These are phyloP conservation scores for Pasiphila rectangulata DNA, from an alignment of 2,888 invertebrate genomes.

Conservation along the genomic window DNA sequence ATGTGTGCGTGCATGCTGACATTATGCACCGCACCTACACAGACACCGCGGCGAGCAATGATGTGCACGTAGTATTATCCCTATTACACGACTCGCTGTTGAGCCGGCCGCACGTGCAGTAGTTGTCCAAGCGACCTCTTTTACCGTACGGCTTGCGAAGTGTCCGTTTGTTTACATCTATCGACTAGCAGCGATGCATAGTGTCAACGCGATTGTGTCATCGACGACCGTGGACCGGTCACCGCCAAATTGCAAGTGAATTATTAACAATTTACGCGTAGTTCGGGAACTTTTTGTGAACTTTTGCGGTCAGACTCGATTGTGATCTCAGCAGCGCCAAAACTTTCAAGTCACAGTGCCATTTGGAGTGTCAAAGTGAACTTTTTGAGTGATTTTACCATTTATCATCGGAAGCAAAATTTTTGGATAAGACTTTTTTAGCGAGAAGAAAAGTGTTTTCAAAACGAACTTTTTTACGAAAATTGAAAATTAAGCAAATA, in stretches of 20 bases:
- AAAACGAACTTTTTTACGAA: conserved; percentile 12
- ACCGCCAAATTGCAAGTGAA: conserved; percentile 68
- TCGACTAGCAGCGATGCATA: conserved; percentile 68
- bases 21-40: conserved; percentile 72
- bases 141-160: conserved; percentile 66
- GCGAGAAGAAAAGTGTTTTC: conserved; percentile 21
- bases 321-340: conserved; percentile 42
- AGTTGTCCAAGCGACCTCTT: conserved; percentile 68
- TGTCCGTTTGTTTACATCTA: conserved; percentile 77
- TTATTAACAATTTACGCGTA: conserved; percentile 64
- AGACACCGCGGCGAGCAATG: conserved; percentile 68
- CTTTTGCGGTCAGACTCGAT: conserved; percentile 47
- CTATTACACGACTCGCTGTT: conserved; percentile 77
- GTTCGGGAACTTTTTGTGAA: conserved; percentile 68
- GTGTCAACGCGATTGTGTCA: conserved; percentile 74
- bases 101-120: conserved; percentile 72
- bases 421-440: conserved; percentile 36
- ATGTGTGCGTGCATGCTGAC: conserved; percentile 70
- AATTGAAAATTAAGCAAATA: conserved; percentile 21
- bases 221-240: conserved; percentile 68
- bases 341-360: conserved; percentile 52
- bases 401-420: conserved; percentile 31
- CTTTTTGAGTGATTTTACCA: conserved; percentile 42
- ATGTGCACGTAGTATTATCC: conserved; percentile 79
- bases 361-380: conserved; percentile 59